These are phyloP conservation scores for Hyppa rectilinea DNA, from an alignment of 2,888 invertebrate species.

Conservation along the genomic window DNA sequence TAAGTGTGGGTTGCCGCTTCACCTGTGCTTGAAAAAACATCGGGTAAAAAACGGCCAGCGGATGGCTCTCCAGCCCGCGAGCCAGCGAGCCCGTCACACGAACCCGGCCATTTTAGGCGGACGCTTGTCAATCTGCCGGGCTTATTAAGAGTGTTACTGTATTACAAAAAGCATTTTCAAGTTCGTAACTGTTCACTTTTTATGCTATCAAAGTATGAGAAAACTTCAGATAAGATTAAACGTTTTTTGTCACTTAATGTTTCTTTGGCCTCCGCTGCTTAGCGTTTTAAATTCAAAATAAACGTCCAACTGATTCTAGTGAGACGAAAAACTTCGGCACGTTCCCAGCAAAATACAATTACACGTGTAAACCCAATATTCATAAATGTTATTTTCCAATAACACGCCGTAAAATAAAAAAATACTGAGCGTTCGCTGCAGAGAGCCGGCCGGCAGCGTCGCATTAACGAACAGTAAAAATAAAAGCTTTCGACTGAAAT, in stretches of 20 bases:
- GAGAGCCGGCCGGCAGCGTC: slow-evolving; percentile 57
- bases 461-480: slow-evolving; percentile 77
- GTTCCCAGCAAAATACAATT: slow-evolving; percentile 49
- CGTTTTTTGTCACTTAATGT: slow-evolving; percentile 61
- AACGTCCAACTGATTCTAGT: slow-evolving; percentile 30
- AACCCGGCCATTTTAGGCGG: slow-evolving; percentile 77
- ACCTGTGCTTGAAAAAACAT: slow-evolving; percentile 88
- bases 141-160: slow-evolving; percentile 80
- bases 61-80: slow-evolving; percentile 63
- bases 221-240: slow-evolving; percentile 68
- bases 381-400: slow-evolving; percentile 67
- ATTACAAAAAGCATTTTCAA: slow-evolving; percentile 77
- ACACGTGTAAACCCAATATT: slow-evolving; percentile 58
- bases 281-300: slow-evolving; percentile 45
- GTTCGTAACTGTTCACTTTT: slow-evolving; percentile 75
- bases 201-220: slow-evolving; percentile 70
- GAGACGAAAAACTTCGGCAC: slow-evolving; percentile 34
- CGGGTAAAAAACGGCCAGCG: slow-evolving; percentile 77
- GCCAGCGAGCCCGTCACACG: slow-evolving; percentile 72
- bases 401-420: slow-evolving; percentile 59
- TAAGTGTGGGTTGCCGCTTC: slow-evolving; percentile 89
- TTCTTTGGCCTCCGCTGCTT: slow-evolving; percentile 50
- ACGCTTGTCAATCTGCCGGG: slow-evolving; percentile 76
- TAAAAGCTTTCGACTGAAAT: slow-evolving; percentile 78
- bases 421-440: slow-evolving; percentile 58